Conservation (phyloP, 2,113 vertebrate species). For the Chroicocephalus ridibundus region DNA sequence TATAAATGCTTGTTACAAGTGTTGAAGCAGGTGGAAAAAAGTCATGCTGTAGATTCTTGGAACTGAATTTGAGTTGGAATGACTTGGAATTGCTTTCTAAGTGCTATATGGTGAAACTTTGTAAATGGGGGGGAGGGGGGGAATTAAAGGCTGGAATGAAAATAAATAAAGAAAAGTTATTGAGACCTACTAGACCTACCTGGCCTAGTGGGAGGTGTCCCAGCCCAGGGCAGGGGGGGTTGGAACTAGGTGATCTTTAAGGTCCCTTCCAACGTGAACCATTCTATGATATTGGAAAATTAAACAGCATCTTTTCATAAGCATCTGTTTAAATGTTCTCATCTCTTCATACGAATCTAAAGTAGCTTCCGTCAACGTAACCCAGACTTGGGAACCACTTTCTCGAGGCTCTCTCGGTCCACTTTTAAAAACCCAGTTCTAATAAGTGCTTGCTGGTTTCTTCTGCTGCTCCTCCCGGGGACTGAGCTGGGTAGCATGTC, state of each 20-base stretch:
- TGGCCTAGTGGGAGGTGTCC: neutral
- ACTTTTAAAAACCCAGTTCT: neutral
- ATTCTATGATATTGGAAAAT: neutral
- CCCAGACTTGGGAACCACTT: neutral
- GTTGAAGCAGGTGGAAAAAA: neutral
- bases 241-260: neutral
- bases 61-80: neutral
- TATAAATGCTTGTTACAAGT: neutral
- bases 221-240: neutral
- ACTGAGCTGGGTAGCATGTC: accelerated
- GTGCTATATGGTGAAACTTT: neutral
- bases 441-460: neutral
- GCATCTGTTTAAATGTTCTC: neutral
- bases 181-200: neutral
- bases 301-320: neutral
- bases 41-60: neutral
- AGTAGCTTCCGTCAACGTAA: neutral
- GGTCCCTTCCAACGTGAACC: too few species aligned
- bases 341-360: neutral
- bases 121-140: accelerated
- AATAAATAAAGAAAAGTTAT: too few species aligned
- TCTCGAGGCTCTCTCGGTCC: neutral
- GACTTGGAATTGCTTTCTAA: neutral
- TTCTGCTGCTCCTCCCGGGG: neutral
- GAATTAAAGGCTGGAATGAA: neutral